Percentiles rank a stretch among this genome's conserved stretches.
Evolutionary conservation across 2,113 vertebrate species (phyloP).

Genomic region (Protomyctophum bolini): DNA sequence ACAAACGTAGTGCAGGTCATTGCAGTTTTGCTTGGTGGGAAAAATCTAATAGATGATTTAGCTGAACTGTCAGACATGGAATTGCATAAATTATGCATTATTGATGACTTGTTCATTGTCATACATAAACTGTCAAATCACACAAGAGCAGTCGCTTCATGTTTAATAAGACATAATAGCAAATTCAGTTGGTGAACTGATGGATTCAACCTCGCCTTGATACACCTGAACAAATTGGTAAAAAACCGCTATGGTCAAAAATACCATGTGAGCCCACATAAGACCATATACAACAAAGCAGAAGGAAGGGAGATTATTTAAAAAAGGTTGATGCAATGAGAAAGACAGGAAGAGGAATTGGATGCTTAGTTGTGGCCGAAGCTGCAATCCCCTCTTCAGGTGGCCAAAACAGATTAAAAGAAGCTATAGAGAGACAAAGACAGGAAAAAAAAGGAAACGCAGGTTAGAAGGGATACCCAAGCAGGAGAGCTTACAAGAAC

Average conservation of each 20-base stretch:
- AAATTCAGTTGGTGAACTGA: conserved; percentile 59
- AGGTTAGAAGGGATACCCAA: conserved; percentile 67
- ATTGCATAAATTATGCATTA: conserved; percentile 19
- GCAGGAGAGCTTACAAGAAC: conserved; percentile 36
- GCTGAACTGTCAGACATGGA: conserved; percentile 22
- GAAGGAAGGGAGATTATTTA: conserved; percentile 58
- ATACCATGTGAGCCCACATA: conserved; percentile 79
- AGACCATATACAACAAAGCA: conserved; percentile 68
- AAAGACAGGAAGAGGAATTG: conserved; percentile 74
- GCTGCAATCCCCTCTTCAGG: conserved; percentile 93
- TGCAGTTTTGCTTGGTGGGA: conserved; percentile 23
- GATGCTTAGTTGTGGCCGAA: conserved; percentile 89
- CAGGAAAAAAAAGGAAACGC: conserved; percentile 61
- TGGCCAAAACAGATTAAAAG: conserved; percentile 96
- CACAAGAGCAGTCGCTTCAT: conserved; percentile 39
- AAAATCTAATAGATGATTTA: conserved; percentile 33
- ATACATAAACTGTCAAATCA: neutral
- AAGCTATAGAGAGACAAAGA: conserved; percentile 90
- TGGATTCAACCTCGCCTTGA: conserved; percentile 50
- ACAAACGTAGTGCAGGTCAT: conserved; percentile 55
- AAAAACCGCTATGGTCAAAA: conserved; percentile 50
- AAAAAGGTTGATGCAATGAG: conserved; percentile 64
- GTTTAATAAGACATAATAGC: conserved; percentile 65
- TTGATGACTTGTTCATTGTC: conserved; percentile 6
- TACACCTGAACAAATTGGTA: conserved; percentile 34